Percentiles rank a stretch among this genome's conserved stretches.
Conservation (phyloP, 2,113 vertebrate species). For the Astur gentilis region DNA sequence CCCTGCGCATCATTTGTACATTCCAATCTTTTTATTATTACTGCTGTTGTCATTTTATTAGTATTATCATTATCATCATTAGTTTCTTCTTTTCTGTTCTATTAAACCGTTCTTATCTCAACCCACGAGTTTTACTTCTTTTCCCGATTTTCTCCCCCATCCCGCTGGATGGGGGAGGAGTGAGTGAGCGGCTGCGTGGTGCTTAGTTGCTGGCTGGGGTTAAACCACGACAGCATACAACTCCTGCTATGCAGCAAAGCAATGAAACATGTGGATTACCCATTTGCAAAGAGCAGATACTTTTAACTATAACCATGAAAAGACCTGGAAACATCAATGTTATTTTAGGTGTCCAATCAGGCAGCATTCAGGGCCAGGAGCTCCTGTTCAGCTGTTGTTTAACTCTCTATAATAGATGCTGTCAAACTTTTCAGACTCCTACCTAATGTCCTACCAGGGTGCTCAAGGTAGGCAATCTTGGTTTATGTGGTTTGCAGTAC, state of each 20-base stretch:
- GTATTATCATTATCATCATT: too few species aligned
- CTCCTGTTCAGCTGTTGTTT: not conserved
- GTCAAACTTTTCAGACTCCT: not conserved
- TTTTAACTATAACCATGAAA: not conserved
- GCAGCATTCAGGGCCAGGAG: not conserved
- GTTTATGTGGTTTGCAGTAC: not conserved
- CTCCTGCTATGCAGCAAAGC: not conserved
- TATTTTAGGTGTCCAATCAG: not conserved
- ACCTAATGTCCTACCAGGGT: not conserved
- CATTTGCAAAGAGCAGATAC: not conserved
- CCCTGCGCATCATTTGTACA: too few species aligned
- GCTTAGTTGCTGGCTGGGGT: too few species aligned
- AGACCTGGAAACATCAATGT: not conserved
- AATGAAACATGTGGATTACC: not conserved
- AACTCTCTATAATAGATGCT: not conserved
- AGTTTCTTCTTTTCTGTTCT: too few species aligned
- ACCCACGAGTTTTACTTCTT: too few species aligned
- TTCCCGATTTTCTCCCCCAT: too few species aligned
- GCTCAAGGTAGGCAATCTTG: not conserved
- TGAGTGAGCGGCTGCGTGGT: too few species aligned
- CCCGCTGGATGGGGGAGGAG: too few species aligned
- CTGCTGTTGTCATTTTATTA: too few species aligned
- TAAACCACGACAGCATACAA: too few species aligned
- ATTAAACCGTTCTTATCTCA: too few species aligned
- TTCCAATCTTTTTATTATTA: too few species aligned